Conservation (phyloP, 2,888 invertebrate species). For the Athalia cordata region DNA sequence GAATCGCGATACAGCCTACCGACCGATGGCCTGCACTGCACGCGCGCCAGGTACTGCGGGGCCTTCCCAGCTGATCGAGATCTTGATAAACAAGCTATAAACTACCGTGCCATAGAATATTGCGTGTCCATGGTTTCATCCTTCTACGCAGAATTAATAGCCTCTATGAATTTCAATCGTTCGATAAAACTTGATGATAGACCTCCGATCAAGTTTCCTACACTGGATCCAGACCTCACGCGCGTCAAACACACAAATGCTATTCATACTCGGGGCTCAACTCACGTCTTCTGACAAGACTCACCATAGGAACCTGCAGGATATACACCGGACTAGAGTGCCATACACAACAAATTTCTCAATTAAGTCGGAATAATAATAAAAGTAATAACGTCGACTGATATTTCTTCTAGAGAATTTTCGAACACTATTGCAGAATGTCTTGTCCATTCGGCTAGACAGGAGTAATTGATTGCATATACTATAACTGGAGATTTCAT, state of each 20-base stretch:
- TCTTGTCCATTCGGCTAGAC: not conserved
- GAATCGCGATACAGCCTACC: constrained; percentile 38
- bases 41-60: constrained; percentile 33
- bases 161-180: constrained; percentile 52
- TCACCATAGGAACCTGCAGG: no score
- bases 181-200: constrained; percentile 51
- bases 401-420: no score
- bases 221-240: constrained; percentile 47
- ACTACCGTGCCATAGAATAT: constrained; percentile 47
- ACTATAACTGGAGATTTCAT: constrained; percentile 37
- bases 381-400: no score
- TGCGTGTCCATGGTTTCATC: constrained; percentile 51
- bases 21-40: not conserved
- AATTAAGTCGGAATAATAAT: no score
- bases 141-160: constrained; percentile 53
- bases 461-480: constrained; percentile 35
- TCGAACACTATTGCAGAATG: no score
- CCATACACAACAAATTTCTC: no score
- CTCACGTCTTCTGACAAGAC: no score
- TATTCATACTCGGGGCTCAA: not conserved
- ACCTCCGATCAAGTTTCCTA: constrained; percentile 17
- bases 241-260: constrained; percentile 41
- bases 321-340: no score
- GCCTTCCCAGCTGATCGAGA: constrained; percentile 46
- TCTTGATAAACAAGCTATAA: constrained; percentile 42